Conservation (phyloP, 2,797 vertebrate species). For the Sphaeramia orbicularis region DNA sequence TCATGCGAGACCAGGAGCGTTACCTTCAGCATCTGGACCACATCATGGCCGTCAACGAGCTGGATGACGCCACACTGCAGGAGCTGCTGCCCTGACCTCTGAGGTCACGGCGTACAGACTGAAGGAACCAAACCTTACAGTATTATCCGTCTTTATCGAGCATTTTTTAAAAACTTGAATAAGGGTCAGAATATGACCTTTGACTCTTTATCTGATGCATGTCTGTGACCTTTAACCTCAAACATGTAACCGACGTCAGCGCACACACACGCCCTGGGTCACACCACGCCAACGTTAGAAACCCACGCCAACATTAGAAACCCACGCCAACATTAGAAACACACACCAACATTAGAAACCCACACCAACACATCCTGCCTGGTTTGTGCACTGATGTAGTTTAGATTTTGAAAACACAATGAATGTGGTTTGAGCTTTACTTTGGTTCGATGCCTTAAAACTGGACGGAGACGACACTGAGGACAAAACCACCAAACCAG, state of each 20-base stretch:
- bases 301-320: slow-evolving; percentile 13
- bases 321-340: slow-evolving; percentile 12
- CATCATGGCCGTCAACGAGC: slow-evolving; percentile 91
- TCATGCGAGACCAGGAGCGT: slow-evolving; percentile 93
- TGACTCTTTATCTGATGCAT: slow-evolving; percentile 66
- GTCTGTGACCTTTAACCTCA: slow-evolving; percentile 41
- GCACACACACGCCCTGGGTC: slow-evolving; percentile 21
- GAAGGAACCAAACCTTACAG: slow-evolving; percentile 23
- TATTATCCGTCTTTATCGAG: slow-evolving; percentile 47
- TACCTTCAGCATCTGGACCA: slow-evolving; percentile 94
- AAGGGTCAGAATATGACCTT: too few relatives aligned
- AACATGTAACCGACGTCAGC: slow-evolving; percentile 17
- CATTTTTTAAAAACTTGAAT: slow-evolving; percentile 62
- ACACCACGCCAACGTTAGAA: too few relatives aligned
- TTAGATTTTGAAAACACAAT: slow-evolving; percentile 65
- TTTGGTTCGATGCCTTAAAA: slow-evolving; percentile 69
- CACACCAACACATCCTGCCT: slow-evolving; percentile 47
- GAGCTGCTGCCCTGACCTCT: slow-evolving; percentile 76
- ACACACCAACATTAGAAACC: slow-evolving; percentile 17
- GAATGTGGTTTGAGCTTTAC: slow-evolving; percentile 84
- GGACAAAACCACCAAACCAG: too few relatives aligned
- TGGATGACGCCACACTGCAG: slow-evolving; percentile 88
- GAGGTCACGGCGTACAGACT: neutral
- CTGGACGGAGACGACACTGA: slow-evolving; percentile 68
- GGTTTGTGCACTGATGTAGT: slow-evolving; percentile 83